Evolutionary conservation across 2,797 vertebrate species (phyloP), one percentile per base, ranked within the genome.

Genomic region (Acanthurus tractus): DNA sequence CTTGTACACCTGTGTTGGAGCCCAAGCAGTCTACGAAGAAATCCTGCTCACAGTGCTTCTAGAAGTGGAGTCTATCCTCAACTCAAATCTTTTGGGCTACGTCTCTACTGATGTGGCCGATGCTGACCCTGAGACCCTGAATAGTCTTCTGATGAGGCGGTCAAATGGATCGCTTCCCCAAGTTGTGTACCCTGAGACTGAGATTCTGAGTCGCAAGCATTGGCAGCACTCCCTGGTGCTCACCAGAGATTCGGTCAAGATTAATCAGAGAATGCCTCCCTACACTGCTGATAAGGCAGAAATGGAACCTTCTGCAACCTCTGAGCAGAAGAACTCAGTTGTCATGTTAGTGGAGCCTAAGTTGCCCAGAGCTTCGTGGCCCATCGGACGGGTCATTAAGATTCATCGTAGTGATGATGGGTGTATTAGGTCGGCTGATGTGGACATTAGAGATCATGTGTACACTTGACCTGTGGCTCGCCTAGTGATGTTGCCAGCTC

Each of bases 71-170:
- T 6, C 56, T 12, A 76, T 68, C n/a, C 55, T 75, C 12, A 62
- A 54, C 23, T 54, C 63, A 0, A 67, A 75, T 38, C 73, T 25
- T 0, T 11, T 75, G 0, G 48, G 62, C 1, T 74, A 66, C 2
- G 46, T 57, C 1, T 74, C 63, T 0, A 15, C 54, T 6, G 54
- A 75, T 5, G 10, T 75, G 0, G 38, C 23, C 0, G 48, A 75
- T 0, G 4, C 46, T 1, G 38, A 68, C 12, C 73, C 56, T 6
- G 63, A 68, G 20, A 68, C 73, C 1, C 64, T 64, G 0, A 76
- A 62, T 3, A 53, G 48, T n/a, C 4, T 62, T 13, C 40, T 76
- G 0, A 70, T 78, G 54, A 61, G 61, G 69, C 17, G 29, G 61
- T 54, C 46, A 0, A 54, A 78, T 9, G 18, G 53, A 14, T 78